phyloP scores from a whole-genome alignment of 2,113 vertebrate genomes.

The Castor canadensis region DNA sequence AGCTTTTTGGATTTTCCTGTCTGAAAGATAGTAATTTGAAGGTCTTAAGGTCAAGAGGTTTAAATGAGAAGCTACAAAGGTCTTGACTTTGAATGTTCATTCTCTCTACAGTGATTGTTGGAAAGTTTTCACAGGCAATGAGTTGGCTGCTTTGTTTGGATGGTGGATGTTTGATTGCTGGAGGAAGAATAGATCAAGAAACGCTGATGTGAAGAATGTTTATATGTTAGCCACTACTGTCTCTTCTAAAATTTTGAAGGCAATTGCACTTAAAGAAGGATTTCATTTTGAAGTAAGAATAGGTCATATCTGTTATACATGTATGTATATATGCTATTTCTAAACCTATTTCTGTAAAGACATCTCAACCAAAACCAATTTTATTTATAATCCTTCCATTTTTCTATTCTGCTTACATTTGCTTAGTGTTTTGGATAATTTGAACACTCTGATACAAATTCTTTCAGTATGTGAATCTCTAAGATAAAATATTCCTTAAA shows the following conservation, averaged over 20 bases:
- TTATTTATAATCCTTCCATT: neutral
- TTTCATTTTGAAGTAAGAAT: conserved; percentile 93
- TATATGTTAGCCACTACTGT: conserved; percentile 96
- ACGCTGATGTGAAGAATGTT: conserved; percentile 82
- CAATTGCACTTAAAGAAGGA: conserved; percentile 91
- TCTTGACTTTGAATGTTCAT: neutral
- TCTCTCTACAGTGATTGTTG: conserved; percentile 85
- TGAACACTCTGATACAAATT: conserved; percentile 32
- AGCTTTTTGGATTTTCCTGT: no score
- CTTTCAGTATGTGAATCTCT: conserved; percentile 25
- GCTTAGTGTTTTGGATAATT: conserved; percentile 19
- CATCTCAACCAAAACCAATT: neutral
- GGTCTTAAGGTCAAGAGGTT: neutral
- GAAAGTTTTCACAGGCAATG: conserved; percentile 96
- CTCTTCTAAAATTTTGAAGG: conserved; percentile 94
- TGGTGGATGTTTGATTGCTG: conserved; percentile 98
- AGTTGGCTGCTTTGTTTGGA: conserved; percentile 93
- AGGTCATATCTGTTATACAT: no score
- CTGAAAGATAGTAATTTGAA: neutral
- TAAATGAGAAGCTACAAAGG: neutral
- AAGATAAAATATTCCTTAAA: conserved; percentile 46
- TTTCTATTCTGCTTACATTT: conserved; percentile 45
- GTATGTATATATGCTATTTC: neutral
- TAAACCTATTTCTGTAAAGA: conserved; percentile 30
- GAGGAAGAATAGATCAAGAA: conserved; percentile 84